phyloP scores from a whole-genome alignment of 2,113 vertebrate species.

The Anolis sagrei region DNA sequence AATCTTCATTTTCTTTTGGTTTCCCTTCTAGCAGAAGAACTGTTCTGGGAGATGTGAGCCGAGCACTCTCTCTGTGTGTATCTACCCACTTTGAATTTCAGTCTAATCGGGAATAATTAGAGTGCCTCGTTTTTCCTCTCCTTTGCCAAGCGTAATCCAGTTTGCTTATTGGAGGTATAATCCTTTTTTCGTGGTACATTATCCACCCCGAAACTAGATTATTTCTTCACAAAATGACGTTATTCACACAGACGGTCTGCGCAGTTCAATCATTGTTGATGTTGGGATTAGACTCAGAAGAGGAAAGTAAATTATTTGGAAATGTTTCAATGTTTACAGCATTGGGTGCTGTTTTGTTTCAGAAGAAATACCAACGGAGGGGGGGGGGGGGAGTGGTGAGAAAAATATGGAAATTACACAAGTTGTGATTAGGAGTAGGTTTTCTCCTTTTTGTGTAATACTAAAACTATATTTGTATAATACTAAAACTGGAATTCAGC shows the following conservation, averaged over 20 bases:
- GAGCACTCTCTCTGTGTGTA: neutral
- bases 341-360: neutral
- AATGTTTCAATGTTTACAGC: neutral
- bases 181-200: constrained; percentile 3
- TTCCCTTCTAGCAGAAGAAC: neutral
- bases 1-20: neutral
- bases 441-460: neutral
- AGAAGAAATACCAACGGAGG: neutral
- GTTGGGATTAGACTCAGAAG: neutral
- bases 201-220: constrained; percentile 30
- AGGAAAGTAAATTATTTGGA: neutral
- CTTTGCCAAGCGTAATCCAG: constrained; percentile 1
- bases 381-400: neutral
- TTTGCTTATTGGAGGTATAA: constrained; percentile 29
- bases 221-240: constrained; percentile 1
- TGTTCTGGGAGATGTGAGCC: neutral
- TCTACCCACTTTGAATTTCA: neutral
- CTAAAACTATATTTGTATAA: neutral
- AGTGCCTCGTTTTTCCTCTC: neutral
- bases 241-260: neutral
- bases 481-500: neutral
- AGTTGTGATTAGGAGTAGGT: neutral
- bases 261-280: neutral
- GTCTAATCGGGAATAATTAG: constrained; percentile 13
- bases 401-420: neutral